Evolutionary conservation across 2,888 invertebrate species (phyloP), one percentile per base, ranked within the genome.

Genomic region (Eristalis tenax): DNA sequence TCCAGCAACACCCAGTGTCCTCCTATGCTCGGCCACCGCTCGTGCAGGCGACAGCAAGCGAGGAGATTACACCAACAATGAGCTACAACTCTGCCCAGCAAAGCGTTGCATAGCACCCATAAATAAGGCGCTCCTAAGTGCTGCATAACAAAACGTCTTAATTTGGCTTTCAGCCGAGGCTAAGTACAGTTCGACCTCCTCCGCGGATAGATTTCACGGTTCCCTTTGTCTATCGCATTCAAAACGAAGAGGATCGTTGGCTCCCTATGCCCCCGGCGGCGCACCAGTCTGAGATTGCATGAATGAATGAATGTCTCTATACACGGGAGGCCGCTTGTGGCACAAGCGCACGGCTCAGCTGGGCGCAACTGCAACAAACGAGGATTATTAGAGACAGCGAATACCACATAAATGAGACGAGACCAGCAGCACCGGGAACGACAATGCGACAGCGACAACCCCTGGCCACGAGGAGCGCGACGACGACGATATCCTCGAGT

Each of bases 61-160:
- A 64, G 13, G 26, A 23, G 18, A 59, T 65, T 56, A 63, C 28
- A 50, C n/a, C 68, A 64, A 65, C 66, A 73, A 18, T 50, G 26
- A 35, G 73, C 15, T 73, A 43, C 59, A 23, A 13, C 50, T n/a
- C 26, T 59, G 11, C 59, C 43, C 68, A 13, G 59, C 66, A 26
- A 68, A 65, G 38, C 59, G 38, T 40, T 65, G 32, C 35, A 57
- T 40, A 64, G 70, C 56, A 38, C 56, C 43, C 80, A 81, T 81
- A 81, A 80, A 85, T 76, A 85, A 77, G 77, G 57, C 69, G 28
- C 68, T 50, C 57, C 83, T 70, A 63, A 75, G 66, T 43, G 71
- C 66, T 75, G 81, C 69, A 79, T 70, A 86, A 86, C 82, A 82
- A 83, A 86, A 86, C 78, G 86, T 86, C 86, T 86, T 86, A 86